Evolutionary conservation across 1,140 invertebrate species (phyloP).

Genomic region (Drosophila sp.): DNA sequence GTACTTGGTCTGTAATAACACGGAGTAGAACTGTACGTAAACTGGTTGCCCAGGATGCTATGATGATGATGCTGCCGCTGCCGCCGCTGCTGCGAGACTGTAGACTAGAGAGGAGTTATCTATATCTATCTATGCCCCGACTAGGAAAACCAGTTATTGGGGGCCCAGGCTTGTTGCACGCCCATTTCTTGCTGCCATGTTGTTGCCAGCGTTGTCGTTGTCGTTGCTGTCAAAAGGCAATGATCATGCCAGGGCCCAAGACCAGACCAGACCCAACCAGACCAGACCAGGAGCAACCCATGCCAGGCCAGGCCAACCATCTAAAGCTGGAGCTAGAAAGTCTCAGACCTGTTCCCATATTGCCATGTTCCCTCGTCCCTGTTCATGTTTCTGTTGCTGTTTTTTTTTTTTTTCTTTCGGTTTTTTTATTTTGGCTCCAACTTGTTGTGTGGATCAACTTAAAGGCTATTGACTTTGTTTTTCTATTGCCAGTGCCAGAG

Average conservation of each 20-base stretch:
- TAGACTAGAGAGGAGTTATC: conserved; percentile 56
- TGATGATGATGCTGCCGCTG: conserved; percentile 41
- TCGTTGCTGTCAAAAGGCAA: conserved; percentile 40
- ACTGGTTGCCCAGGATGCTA: conserved; percentile 60
- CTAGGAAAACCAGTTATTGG: conserved; percentile 76
- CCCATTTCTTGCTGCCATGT: conserved; percentile 48
- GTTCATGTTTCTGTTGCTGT: conserved; percentile 34
- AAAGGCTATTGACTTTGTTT: conserved; percentile 77
- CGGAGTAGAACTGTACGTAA: conserved; percentile 77
- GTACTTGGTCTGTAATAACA: conserved; percentile 77
- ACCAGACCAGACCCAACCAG: conserved; percentile 24
- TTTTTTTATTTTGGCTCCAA: conserved; percentile 11
- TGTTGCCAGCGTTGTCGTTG: conserved; percentile 23
- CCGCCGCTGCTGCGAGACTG: conserved; percentile 22
- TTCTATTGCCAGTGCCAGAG: conserved; percentile 70
- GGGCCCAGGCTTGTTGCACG: conserved; percentile 73
- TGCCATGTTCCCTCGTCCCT: conserved; percentile 27
- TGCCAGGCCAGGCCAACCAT: background rate
- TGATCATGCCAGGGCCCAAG: conserved; percentile 66
- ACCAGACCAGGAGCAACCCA: conserved; percentile 14
- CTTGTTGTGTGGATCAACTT: conserved; percentile 35
- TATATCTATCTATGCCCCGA: conserved; percentile 67
- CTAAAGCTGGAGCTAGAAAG: background rate
- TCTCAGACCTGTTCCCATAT: conserved; percentile 62
- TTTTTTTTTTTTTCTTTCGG: no score